Evolutionary conservation across 2,113 vertebrate species (phyloP).

Genomic region (Sapayoa aenigma): DNA sequence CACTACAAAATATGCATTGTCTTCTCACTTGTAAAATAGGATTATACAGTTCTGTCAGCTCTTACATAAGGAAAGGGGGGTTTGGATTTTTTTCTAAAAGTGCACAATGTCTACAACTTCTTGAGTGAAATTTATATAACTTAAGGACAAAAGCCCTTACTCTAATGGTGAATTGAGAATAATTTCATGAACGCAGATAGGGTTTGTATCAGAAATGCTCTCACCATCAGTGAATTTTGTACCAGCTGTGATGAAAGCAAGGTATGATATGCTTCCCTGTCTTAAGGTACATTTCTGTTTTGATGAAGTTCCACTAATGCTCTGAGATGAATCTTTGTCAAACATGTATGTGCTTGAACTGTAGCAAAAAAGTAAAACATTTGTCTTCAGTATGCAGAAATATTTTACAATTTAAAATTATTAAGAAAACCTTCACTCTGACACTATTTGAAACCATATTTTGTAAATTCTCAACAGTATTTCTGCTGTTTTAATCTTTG

Average conservation of each 20-base stretch:
- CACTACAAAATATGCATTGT: neutral
- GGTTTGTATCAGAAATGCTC: neutral
- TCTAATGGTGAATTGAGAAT: neutral
- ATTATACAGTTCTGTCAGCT: neutral
- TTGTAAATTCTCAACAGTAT: neutral
- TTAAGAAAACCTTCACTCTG: neutral
- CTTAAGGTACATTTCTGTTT: neutral
- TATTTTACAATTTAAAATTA: neutral
- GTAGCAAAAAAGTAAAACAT: neutral
- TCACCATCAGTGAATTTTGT: neutral
- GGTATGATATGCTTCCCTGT: neutral
- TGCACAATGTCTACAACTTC: neutral
- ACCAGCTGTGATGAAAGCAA: neutral
- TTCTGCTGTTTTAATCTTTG: neutral
- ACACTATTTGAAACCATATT: neutral
- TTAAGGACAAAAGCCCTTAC: neutral
- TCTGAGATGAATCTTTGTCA: accelerated
- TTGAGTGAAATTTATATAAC: neutral
- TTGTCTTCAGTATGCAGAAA: neutral
- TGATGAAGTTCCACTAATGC: neutral
- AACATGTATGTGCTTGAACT: neutral
- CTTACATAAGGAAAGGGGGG: neutral
- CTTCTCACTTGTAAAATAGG: neutral
- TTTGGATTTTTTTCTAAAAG: neutral
- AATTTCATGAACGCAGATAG: neutral